Evolutionary conservation across 2,888 invertebrate species (phyloP).

Genomic region (Synergus umbraculus): DNA sequence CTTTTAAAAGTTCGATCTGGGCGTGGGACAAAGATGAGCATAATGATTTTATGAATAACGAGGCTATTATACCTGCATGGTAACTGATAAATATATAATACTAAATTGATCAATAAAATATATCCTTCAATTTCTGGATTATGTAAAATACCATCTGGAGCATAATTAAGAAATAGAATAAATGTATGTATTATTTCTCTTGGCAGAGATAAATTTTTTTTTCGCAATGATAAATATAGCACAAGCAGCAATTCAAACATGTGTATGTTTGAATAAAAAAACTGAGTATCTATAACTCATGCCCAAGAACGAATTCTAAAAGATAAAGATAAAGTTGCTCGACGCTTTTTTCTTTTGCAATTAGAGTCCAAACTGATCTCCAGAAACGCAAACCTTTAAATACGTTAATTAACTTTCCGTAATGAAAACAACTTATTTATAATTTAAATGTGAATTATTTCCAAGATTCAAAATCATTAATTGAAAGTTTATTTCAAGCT

Average conservation of each 20-base stretch:
- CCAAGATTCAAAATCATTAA: neutral
- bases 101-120: neutral
- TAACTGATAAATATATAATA: neutral
- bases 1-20: neutral
- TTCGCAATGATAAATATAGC: conserved; percentile 9
- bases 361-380: neutral
- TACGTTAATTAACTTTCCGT: no score
- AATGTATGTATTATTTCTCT: neutral
- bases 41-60: neutral
- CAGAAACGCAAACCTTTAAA: no score
- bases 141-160: no score
- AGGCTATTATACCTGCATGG: neutral
- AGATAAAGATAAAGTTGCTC: neutral
- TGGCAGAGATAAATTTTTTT: neutral
- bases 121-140: neutral
- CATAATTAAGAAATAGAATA: no score
- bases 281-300: neutral
- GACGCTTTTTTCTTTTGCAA: neutral
- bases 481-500: neutral
- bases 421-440: no score
- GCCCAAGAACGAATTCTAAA: neutral
- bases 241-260: conserved; percentile 17
- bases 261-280: conserved; percentile 32
- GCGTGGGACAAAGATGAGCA: neutral
- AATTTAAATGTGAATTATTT: neutral